Percentiles rank a stretch among this genome's conserved stretches.
These are phyloP conservation scores for Poecilia wingei DNA, from an alignment of 2,797 vertebrate genomes.

Conservation along the genomic window DNA sequence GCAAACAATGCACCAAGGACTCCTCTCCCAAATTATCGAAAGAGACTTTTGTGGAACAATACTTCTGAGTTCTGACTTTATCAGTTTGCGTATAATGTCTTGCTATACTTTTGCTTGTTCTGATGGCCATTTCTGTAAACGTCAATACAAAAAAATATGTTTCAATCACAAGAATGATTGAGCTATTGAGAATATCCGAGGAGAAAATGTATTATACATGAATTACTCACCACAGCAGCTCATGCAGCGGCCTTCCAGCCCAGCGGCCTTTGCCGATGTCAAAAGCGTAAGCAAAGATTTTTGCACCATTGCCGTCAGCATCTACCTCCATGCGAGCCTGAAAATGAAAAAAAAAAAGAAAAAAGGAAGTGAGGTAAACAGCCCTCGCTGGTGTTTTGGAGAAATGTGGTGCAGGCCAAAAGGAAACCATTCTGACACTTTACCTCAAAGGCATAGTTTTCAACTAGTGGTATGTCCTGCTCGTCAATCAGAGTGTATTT, in stretches of 20 bases:
- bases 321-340: slow-evolving; percentile 99
- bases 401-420: neutral
- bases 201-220: neutral
- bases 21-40: neutral
- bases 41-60: neutral
- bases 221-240: slow-evolving; percentile 92
- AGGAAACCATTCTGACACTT: slow-evolving; percentile 12
- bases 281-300: slow-evolving; percentile 97
- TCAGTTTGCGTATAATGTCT: neutral
- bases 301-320: slow-evolving; percentile 97
- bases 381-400: neutral
- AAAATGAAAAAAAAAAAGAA: neutral
- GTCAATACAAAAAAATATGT: neutral
- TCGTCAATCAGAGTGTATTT: slow-evolving; percentile 98
- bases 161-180: neutral
- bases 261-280: slow-evolving; percentile 97
- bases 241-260: slow-evolving; percentile 91
- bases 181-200: neutral
- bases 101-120: neutral
- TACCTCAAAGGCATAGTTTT: slow-evolving; percentile 99
- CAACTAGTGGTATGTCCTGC: slow-evolving; percentile 97
- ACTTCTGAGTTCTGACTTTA: neutral
- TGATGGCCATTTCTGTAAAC: neutral
- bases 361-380: neutral
- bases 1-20: neutral